Conservation (phyloP, 2,888 invertebrate genomes). For the Cacoxenus indagator region DNA sequence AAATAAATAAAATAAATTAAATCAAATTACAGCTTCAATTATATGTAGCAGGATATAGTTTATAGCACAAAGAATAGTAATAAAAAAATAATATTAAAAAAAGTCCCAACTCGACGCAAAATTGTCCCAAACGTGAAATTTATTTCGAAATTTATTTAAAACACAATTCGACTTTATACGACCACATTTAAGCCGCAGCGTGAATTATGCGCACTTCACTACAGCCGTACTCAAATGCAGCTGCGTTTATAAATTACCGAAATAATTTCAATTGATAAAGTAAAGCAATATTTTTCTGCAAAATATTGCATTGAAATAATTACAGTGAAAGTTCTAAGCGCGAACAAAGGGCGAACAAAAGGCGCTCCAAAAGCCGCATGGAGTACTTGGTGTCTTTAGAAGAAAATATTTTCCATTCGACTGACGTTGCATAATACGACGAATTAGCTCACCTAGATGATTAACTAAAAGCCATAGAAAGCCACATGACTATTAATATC, state of each 20-base stretch:
- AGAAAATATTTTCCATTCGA: too few relatives aligned
- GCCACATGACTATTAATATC: too few relatives aligned
- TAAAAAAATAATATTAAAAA: neutral
- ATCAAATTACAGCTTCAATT: conserved; percentile 44
- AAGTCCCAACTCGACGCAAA: neutral
- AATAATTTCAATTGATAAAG: conserved; percentile 3
- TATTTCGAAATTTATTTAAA: conserved; percentile 1
- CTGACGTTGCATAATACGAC: too few relatives aligned
- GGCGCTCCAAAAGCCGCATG: too few relatives aligned
- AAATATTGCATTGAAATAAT: neutral
- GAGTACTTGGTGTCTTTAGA: too few relatives aligned
- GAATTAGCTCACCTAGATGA: too few relatives aligned
- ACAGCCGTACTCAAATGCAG: neutral
- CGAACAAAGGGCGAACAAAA: too few relatives aligned
- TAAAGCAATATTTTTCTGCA: neutral
- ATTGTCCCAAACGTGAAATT: conserved; percentile 7
- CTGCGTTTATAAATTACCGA: conserved; percentile 12
- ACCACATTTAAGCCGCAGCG: neutral
- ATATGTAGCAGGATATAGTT: neutral
- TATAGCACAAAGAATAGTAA: neutral
- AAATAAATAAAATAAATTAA: conserved; percentile 61
- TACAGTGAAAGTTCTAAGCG: neutral
- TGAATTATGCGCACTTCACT: neutral
- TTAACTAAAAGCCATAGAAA: too few relatives aligned
- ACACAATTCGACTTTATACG: neutral